Conservation (phyloP, 2,888 invertebrate genomes). For the Scrobipalpa costella region DNA sequence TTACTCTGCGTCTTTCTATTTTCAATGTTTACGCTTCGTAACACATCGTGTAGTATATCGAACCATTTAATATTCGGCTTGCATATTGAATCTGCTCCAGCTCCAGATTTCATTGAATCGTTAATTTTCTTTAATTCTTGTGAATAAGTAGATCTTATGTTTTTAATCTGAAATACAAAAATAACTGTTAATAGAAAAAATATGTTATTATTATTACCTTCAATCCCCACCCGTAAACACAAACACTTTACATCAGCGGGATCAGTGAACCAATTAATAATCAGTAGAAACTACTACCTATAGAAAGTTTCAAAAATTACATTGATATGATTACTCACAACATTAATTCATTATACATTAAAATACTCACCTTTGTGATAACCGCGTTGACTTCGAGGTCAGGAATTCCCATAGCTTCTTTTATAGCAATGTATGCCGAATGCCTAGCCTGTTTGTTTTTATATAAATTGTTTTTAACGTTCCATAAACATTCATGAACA, state of each 20-base stretch:
- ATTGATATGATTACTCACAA: too few species aligned
- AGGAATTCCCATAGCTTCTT: conserved; percentile 33
- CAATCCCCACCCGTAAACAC: too few species aligned
- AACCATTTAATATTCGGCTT: background rate
- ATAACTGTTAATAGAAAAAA: too few species aligned
- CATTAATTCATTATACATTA: too few species aligned
- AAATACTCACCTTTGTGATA: conserved; percentile 30
- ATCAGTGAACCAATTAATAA: conserved; percentile 14
- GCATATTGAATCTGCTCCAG: conserved; percentile 10
- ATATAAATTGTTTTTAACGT: too few species aligned
- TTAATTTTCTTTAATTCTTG: conserved; percentile 12
- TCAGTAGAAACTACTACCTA: conserved; percentile 1
- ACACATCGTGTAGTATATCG: background rate
- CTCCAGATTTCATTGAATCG: background rate
- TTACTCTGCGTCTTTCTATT: background rate
- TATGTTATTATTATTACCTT: too few species aligned
- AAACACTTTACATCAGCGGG: too few species aligned
- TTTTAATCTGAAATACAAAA: conserved; percentile 17
- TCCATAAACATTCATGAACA: too few species aligned
- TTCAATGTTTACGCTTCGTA: background rate
- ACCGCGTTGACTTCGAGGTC: conserved; percentile 32
- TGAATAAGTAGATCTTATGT: conserved; percentile 2
- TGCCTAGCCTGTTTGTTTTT: too few species aligned
- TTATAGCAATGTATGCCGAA: too few species aligned
- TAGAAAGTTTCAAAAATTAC: background rate